Conservation (phyloP, 2,113 vertebrate species). For the Cynocephalus volans region DNA sequence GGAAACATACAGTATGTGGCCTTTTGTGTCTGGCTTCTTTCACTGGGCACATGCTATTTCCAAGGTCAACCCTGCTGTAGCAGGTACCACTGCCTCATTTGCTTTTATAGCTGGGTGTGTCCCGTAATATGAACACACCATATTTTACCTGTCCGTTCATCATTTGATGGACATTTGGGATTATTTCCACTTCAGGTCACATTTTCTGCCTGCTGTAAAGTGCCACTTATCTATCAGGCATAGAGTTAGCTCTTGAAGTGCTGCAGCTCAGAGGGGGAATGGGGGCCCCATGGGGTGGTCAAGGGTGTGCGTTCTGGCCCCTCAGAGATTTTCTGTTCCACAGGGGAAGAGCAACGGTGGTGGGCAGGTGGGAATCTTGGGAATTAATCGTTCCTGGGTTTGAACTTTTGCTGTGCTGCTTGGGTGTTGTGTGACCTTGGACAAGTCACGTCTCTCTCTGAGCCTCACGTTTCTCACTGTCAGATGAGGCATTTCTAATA, state of each 20-base stretch:
- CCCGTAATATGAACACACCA: no score
- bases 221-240: background rate
- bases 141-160: background rate
- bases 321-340: background rate
- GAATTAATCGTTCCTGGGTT: background rate
- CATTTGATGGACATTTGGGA: background rate
- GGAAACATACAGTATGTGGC: accelerated
- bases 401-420: no score
- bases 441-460: background rate
- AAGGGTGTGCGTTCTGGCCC: background rate
- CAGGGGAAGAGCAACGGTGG: background rate
- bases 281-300: no score
- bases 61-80: accelerated
- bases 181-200: accelerated
- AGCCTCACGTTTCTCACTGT: background rate
- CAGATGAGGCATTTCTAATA: background rate
- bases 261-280: background rate
- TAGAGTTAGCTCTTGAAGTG: background rate
- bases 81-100: accelerated
- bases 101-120: background rate
- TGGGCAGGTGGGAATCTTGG: background rate
- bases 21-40: background rate
- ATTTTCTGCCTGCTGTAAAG: no score
- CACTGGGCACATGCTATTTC: accelerated
- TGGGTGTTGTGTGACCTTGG: background rate